Evolutionary conservation across 2,113 vertebrate genomes (phyloP).

Genomic region (Syngnathus floridae): DNA sequence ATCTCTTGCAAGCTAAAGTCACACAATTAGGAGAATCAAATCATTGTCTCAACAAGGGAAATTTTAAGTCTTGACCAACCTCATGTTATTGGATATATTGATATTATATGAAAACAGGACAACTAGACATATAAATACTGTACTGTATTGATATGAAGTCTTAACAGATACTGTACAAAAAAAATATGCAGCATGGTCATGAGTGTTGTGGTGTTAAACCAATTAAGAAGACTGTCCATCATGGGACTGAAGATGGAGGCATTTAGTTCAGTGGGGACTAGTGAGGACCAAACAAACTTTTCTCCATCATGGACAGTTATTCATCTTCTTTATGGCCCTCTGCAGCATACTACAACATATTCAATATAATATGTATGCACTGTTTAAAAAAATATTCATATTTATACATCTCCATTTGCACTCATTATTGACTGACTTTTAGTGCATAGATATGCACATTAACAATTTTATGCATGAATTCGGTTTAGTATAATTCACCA

Average conservation of each 20-base stretch:
- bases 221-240: not conserved
- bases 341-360: not conserved
- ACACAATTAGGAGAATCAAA: slow-evolving; percentile 24
- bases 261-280: not conserved
- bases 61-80: slow-evolving; percentile 11
- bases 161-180: not conserved
- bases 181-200: not conserved
- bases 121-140: not conserved
- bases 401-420: not conserved
- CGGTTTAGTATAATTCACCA: not conserved
- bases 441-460: not conserved
- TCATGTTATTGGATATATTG: slow-evolving; percentile 21
- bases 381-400: not conserved
- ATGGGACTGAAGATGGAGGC: not conserved
- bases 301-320: not conserved
- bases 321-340: not conserved
- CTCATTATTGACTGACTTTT: not conserved
- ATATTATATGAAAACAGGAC: not conserved
- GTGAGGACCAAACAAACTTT: not conserved
- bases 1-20: slow-evolving; percentile 28
- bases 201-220: not conserved
- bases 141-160: not conserved
- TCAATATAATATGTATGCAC: not conserved
- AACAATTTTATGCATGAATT: not conserved
- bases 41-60: slow-evolving; percentile 13